Base-by-base conservation (phyloP, 2,113 vertebrate genomes). In the Campylomormyrus numenius region DNA sequence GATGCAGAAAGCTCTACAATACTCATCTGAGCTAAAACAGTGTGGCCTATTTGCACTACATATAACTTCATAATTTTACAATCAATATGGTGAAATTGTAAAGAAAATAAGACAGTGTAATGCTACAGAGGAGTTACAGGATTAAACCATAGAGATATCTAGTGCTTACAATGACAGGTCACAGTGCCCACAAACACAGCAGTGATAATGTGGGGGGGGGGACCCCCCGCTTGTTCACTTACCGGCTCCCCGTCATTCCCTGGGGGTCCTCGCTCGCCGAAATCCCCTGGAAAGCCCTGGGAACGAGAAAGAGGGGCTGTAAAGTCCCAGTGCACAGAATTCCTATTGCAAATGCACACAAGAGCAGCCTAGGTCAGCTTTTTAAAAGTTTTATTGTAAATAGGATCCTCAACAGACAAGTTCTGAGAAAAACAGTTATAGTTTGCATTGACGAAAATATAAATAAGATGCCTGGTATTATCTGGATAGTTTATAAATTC, bases 261-360 rank as follows among this genome's bases (percentile, higher is more conserved):
- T 4, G 98, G 98, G 91, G 97, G 97, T 92, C 98, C 98, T 94
- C 98, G 96, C 89, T 99, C 97, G 49, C 98, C 98, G 94, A 98
- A 98, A 93, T 99, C 97, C 92, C 98, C 98, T 88, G 97, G 97
- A 96, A 99, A 99, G 21, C 98, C 98, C 98, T 99, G 91, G 89
- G 35, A 66, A 86, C 89, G 90, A 93, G 48, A 90, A 92, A 90
- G 92, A 93, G 93, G 42, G 50, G 0, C 1, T 91, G 93, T 93
- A 83, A 93, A 89, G 90, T 89, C 39, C 24, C 53, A 42, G 56
- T 89, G 53, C 52, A 85, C 19, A 50, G 45, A 83, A 31, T 88
- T 77, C 17, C 24, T 80, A 85, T 31, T 52, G 39, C n/a, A 24
- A 45, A 42, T n/a, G 35, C 31, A 8, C 0, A n/a, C n/a, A n/a